Evolutionary conservation across 1,140 invertebrate species (phyloP).

Genomic region (Calephelis virginiensis): DNA sequence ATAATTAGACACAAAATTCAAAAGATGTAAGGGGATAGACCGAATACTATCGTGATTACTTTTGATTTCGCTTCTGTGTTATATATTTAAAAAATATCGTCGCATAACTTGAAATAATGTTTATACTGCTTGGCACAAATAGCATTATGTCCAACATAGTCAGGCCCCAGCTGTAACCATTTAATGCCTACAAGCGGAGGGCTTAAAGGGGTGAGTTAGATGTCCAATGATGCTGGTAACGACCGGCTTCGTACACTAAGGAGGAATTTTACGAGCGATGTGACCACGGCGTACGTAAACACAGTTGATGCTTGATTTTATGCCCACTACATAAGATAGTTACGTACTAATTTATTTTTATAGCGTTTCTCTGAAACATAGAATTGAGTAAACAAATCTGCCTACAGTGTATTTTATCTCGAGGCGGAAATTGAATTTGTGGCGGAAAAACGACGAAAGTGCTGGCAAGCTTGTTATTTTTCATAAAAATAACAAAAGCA

Average conservation of each 20-base stretch:
- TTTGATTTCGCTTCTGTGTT: too few relatives aligned
- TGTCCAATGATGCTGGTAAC: conserved; percentile 8
- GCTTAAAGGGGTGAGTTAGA: conserved; percentile 7
- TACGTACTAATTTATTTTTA: conserved; percentile 11
- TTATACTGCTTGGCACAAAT: neutral
- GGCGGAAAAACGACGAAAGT: neutral
- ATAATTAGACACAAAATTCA: too few relatives aligned
- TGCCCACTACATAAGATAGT: conserved; percentile 6
- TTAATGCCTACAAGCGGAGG: neutral
- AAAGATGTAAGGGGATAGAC: too few relatives aligned
- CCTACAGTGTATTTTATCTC: neutral
- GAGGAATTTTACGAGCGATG: conserved; percentile 4
- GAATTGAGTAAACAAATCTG: conserved; percentile 4
- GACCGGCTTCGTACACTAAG: conserved; percentile 8
- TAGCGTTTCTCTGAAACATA: conserved; percentile 11
- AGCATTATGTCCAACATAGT: neutral
- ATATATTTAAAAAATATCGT: too few relatives aligned
- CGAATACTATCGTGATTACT: too few relatives aligned
- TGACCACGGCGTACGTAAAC: conserved; percentile 9
- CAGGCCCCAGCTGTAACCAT: neutral
- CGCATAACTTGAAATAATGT: neutral
- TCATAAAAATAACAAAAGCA: too few relatives aligned
- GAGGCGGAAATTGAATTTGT: neutral
- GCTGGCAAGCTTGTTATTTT: too few relatives aligned
- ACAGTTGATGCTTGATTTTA: conserved; percentile 15